phyloP scores from a whole-genome alignment of 2,888 invertebrate genomes.

The Opisthograptis luteolata region DNA sequence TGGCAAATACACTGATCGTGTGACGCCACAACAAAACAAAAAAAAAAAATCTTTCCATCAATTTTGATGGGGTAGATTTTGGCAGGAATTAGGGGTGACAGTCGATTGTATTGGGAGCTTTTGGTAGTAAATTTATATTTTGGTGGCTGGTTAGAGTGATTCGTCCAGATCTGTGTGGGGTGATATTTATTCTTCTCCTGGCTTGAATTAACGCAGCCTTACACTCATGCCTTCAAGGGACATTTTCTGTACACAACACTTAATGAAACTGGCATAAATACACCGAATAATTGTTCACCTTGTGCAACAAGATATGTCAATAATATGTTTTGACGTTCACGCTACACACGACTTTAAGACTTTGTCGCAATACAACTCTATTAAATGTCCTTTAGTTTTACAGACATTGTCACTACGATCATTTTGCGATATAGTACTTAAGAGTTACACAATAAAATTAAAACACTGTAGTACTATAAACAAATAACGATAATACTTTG shows the following conservation, averaged over 20 bases:
- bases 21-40: too few relatives aligned
- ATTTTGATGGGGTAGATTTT: too few relatives aligned
- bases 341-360: conserved; percentile 11
- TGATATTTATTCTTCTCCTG: too few relatives aligned
- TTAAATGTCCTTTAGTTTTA: not conserved
- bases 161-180: too few relatives aligned
- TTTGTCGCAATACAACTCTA: conserved; percentile 1
- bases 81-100: too few relatives aligned
- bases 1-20: too few relatives aligned
- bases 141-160: too few relatives aligned
- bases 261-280: conserved; percentile 64
- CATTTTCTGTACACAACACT: conserved; percentile 44
- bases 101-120: too few relatives aligned
- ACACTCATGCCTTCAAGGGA: conserved; percentile 54
- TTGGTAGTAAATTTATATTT: too few relatives aligned
- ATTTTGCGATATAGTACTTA: not conserved
- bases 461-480: not conserved
- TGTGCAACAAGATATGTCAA: conserved; percentile 70
- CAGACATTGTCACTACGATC: not conserved
- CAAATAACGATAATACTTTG: not conserved
- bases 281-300: conserved; percentile 65
- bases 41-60: too few relatives aligned
- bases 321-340: conserved; percentile 78
- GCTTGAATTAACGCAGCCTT: too few relatives aligned
- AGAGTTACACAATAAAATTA: not conserved